These are phyloP conservation scores for Aricia agestis DNA, from an alignment of 1,140 invertebrate genomes.

Conservation along the genomic window DNA sequence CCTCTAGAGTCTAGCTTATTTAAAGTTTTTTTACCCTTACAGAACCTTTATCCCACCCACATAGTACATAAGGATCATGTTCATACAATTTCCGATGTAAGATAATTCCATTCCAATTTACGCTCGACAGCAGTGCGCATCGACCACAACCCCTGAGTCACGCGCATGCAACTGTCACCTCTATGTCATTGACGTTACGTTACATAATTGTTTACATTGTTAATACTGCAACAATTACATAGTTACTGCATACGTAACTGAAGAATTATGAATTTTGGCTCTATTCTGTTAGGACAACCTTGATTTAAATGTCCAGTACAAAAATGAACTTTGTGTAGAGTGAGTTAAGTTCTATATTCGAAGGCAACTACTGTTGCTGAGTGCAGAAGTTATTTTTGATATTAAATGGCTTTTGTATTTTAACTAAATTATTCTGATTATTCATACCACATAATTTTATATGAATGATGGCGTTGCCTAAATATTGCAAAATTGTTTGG, in stretches of 20 bases:
- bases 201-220: not conserved
- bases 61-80: too few relatives aligned
- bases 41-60: too few relatives aligned
- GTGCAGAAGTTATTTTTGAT: too few relatives aligned
- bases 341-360: not conserved
- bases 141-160: not conserved
- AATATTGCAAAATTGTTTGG: too few relatives aligned
- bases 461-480: too few relatives aligned
- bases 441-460: too few relatives aligned
- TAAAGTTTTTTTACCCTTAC: too few relatives aligned
- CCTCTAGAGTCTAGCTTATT: too few relatives aligned
- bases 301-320: not conserved
- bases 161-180: not conserved
- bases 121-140: not conserved
- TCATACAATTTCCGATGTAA: too few relatives aligned
- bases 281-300: not conserved
- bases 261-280: conserved; percentile 10
- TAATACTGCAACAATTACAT: not conserved
- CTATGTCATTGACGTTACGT: not conserved
- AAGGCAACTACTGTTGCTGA: not conserved
- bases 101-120: not conserved
- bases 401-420: too few relatives aligned
- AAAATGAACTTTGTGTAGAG: not conserved
- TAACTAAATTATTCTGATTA: too few relatives aligned
- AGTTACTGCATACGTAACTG: not conserved